Evolutionary conservation across 2,113 vertebrate genomes (phyloP), one percentile per base, ranked within the genome.

Genomic region (Trichechus manatus): DNA sequence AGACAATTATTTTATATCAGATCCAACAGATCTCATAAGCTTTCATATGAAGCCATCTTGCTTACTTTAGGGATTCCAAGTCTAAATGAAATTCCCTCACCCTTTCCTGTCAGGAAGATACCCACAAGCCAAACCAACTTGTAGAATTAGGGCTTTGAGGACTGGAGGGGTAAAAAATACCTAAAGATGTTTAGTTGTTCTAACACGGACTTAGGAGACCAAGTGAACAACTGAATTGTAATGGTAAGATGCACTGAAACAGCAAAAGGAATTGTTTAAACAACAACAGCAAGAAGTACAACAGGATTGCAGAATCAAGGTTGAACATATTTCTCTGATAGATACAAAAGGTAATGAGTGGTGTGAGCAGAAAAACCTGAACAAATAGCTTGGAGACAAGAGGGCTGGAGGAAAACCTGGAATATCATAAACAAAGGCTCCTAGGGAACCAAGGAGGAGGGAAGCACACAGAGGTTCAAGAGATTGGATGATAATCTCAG

Each of bases 221-320:
- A 10, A 77, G 83, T 0, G 39, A 96, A 50, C n/a, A 81, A 39
- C 3, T 72, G 75, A 92, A 72, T 93, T 93, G 61, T 6, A 80
- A 36, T 17, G 83, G 8, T n/a, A 80, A 88, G 17, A 91, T 80
- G 19, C 2, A 0, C n/a, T 70, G 44, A 84, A 77, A 64, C 20
- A 66, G 20, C 61, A n/a, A 80, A 75, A 88, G 27, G 29, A 61
- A 84, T 91, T 53, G n/a, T 83, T 88, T 75, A 53, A 93, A 87
- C 36, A 87, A 6, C 27, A 78, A 44, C 36, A 39, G 70, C 19
- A 86, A 93, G 59, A 80, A 92, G 44, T 39, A 95, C 95, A 93
- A 59, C 29, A 75, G 59, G 80, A 94, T 47, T 36, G 33, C 6
- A 70, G 13, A 83, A 66, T 3, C 59, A 80, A 22, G 15, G 33